A percentile compares a stretch with the other conserved stretches of the same genome.
phyloP scores from a whole-genome alignment of 2,797 vertebrate genomes.

The Pempheris klunzingeri region DNA sequence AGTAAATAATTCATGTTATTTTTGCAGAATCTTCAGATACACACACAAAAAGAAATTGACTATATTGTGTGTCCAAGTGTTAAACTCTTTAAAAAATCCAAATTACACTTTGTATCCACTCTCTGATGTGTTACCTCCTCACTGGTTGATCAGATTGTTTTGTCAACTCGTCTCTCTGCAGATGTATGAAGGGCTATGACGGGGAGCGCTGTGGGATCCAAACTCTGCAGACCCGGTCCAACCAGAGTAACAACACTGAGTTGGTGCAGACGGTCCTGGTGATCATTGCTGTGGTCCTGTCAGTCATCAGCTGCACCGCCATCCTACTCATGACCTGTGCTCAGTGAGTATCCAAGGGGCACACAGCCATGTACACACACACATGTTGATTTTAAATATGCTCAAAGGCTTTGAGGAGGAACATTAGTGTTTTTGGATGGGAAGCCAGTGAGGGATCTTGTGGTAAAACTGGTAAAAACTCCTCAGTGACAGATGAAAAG shows the following conservation, averaged over 20 bases:
- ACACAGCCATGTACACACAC: neutral
- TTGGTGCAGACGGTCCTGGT: slow-evolving; percentile 81
- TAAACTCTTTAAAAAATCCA: neutral
- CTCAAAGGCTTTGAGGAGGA: neutral
- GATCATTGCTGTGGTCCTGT: slow-evolving; percentile 84
- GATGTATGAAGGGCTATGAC: slow-evolving; percentile 84
- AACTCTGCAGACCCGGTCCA: slow-evolving; percentile 48
- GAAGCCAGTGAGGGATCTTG: slow-evolving; percentile 5
- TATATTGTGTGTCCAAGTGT: too few relatives aligned
- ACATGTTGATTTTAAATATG: neutral
- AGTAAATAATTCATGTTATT: too few relatives aligned
- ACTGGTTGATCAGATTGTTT: neutral
- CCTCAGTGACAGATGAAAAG: neutral
- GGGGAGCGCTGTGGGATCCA: slow-evolving; percentile 85
- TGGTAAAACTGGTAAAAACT: neutral
- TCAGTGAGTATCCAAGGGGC: slow-evolving; percentile 78
- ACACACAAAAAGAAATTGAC: too few relatives aligned
- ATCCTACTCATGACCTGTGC: slow-evolving; percentile 85
- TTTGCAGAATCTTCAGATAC: too few relatives aligned
- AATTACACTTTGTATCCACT: neutral
- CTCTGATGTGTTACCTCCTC: neutral
- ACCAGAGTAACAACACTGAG: slow-evolving; percentile 38
- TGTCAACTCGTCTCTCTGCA: slow-evolving; percentile 42
- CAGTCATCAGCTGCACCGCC: slow-evolving; percentile 84
- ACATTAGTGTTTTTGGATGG: neutral